phyloP scores from a whole-genome alignment of 2,888 invertebrate species.

The Drosophila ezoana region DNA sequence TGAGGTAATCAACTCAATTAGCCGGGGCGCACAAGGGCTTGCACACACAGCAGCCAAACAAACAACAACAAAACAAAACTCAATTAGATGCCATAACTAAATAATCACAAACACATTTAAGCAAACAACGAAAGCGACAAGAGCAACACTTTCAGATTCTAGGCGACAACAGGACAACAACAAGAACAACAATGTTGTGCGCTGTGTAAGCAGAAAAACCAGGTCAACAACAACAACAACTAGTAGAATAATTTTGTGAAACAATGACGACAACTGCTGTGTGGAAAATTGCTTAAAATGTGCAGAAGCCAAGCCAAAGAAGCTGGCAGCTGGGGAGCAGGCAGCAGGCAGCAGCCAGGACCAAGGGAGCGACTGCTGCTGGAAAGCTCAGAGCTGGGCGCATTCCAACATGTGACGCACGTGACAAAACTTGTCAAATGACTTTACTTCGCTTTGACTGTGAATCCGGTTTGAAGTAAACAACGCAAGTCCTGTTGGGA shows the following conservation, averaged over 20 bases:
- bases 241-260: constrained; percentile 61
- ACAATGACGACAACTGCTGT: constrained; percentile 69
- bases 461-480: constrained; percentile 61
- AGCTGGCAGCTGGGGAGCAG: constrained; percentile 5
- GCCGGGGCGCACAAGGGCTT: constrained; percentile 38
- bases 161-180: constrained; percentile 33
- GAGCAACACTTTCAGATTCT: constrained; percentile 53
- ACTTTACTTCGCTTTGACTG: constrained; percentile 70
- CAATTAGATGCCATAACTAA: constrained; percentile 79
- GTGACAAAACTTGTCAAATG: constrained; percentile 80
- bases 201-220: constrained; percentile 53
- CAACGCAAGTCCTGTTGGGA: constrained; percentile 28
- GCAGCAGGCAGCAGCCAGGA: not conserved
- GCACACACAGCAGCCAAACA: constrained; percentile 11
- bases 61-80: constrained; percentile 62
- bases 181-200: constrained; percentile 30
- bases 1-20: constrained; percentile 74
- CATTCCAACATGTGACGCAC: constrained; percentile 79
- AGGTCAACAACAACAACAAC: constrained; percentile 57
- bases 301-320: constrained; percentile 49
- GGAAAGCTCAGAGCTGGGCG: constrained; percentile 8
- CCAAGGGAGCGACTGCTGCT: not conserved
- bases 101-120: constrained; percentile 79
- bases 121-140: constrained; percentile 62
- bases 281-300: constrained; percentile 70